These are phyloP conservation scores for Otus scops DNA, from an alignment of 2,797 vertebrate species.

Conservation along the genomic window DNA sequence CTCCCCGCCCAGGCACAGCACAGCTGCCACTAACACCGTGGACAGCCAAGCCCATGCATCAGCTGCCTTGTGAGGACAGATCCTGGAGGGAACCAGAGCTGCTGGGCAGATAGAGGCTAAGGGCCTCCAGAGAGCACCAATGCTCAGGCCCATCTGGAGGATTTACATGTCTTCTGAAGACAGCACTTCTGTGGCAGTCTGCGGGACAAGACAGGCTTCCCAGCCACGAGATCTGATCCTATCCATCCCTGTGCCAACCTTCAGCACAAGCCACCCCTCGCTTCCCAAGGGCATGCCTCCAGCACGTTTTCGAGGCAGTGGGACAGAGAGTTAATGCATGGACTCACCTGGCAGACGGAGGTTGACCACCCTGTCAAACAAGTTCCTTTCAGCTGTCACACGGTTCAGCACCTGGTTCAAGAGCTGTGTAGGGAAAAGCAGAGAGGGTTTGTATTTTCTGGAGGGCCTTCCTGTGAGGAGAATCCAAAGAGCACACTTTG, in stretches of 20 bases:
- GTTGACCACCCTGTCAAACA: conserved; percentile 96
- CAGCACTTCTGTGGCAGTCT: not conserved
- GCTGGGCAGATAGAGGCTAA: not conserved
- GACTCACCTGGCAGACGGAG: conserved; percentile 84
- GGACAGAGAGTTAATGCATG: not conserved
- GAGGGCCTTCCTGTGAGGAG: not conserved
- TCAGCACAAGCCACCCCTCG: not conserved
- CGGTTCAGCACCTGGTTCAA: conserved; percentile 96
- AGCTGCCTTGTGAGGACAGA: not conserved
- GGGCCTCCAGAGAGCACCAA: not conserved
- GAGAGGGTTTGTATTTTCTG: not conserved
- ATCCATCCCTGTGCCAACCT: not conserved
- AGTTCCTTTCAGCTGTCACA: conserved; percentile 95
- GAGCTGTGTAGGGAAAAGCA: conserved; percentile 77
- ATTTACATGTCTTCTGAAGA: not conserved
- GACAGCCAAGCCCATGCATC: not conserved
- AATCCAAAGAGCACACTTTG: not conserved
- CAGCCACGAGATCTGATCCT: not conserved
- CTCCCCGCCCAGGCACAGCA: not conserved
- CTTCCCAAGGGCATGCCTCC: not conserved
- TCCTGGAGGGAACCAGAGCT: not conserved
- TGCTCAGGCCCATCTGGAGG: not conserved
- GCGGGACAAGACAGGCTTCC: not conserved
- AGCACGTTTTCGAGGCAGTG: rapidly evolving
- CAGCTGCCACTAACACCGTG: rapidly evolving